Percentiles rank a stretch among this genome's conserved stretches.
Conservation (phyloP, 2,888 invertebrate species). For the Holacanthella duospinosa region DNA sequence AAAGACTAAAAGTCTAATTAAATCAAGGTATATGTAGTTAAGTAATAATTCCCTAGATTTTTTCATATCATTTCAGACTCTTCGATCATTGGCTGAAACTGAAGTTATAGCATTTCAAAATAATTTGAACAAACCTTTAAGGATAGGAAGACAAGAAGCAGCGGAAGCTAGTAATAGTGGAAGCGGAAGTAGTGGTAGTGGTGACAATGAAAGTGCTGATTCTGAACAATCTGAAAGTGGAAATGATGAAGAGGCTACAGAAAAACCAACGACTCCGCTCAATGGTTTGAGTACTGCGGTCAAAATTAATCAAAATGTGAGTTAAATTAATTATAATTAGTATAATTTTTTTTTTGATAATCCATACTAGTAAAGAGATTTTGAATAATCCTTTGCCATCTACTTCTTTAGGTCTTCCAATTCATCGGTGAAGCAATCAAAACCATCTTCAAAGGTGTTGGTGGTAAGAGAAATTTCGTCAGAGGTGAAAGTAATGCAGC, state of each 20-base stretch:
- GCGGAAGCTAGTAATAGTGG: background rate
- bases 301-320: constrained; percentile 22
- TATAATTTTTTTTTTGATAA: background rate
- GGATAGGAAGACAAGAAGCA: background rate
- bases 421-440: constrained; percentile 1
- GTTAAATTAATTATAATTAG: background rate
- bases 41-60: too few relatives aligned
- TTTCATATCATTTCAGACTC: background rate
- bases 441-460: background rate
- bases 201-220: background rate
- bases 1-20: background rate
- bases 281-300: constrained; percentile 19
- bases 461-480: background rate
- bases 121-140: background rate
- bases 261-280: constrained; percentile 13
- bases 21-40: background rate
- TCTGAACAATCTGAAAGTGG: constrained; percentile 10
- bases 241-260: constrained; percentile 10
- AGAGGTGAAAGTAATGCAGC: background rate
- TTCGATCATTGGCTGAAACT: background rate
- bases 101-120: background rate
- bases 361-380: background rate
- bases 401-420: background rate
- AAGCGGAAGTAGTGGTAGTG: background rate
- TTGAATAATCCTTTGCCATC: background rate